Conservation (phyloP, 2,113 vertebrate species). For the Platysternon megacephalum region DNA sequence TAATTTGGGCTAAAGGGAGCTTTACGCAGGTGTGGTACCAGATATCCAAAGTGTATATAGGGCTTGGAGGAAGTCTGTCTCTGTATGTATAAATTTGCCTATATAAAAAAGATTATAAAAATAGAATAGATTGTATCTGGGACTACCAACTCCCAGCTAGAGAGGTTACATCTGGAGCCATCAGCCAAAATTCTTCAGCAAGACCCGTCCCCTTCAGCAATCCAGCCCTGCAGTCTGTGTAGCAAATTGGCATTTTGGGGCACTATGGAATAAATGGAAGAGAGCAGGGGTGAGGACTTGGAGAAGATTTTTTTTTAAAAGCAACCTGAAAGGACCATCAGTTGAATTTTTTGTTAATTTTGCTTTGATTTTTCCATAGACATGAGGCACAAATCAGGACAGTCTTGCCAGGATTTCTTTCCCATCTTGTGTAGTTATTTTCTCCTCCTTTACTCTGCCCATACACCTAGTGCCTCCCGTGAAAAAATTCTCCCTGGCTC, state of each 20-base stretch:
- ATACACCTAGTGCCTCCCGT: accelerated
- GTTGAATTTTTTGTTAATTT: background rate
- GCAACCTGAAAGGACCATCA: background rate
- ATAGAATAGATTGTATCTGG: background rate
- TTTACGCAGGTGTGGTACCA: background rate
- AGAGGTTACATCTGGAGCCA: background rate
- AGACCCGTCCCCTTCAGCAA: background rate
- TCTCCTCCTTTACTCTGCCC: background rate
- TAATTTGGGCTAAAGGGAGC: background rate
- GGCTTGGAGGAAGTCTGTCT: background rate
- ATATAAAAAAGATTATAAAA: background rate
- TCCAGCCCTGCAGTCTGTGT: background rate
- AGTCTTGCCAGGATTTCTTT: background rate
- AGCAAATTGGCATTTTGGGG: background rate
- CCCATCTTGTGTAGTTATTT: background rate
- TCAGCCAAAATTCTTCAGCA: background rate
- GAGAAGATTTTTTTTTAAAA: background rate
- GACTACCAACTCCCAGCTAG: background rate
- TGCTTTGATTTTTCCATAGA: background rate
- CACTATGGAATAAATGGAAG: background rate
- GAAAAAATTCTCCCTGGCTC: background rate
- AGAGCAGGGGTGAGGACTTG: background rate
- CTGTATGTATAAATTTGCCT: background rate
- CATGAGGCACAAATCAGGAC: background rate
- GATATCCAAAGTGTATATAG: background rate